These are phyloP conservation scores for Prosopocoilus inquinatus DNA, from an alignment of 2,888 invertebrate species.

Conservation along the genomic window DNA sequence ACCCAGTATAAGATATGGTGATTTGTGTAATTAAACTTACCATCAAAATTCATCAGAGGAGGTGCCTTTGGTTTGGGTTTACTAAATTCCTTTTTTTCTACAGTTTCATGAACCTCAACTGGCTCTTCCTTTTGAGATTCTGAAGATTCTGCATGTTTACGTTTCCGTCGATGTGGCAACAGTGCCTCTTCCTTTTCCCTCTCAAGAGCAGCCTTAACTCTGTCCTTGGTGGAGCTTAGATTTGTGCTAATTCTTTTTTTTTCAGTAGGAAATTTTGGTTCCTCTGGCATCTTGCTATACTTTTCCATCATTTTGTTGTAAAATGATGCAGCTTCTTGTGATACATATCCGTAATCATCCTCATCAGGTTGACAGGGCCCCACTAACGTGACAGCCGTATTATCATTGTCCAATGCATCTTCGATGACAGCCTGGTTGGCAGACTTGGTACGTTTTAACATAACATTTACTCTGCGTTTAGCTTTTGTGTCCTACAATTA, in stretches of 20 bases:
- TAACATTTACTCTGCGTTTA: slow-evolving; percentile 48
- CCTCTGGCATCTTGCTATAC: slow-evolving; percentile 70
- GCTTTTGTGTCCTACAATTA: slow-evolving; percentile 48
- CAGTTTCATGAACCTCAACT: slow-evolving; percentile 47
- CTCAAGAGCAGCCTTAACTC: slow-evolving; percentile 73
- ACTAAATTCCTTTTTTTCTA: slow-evolving; percentile 44
- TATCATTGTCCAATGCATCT: slow-evolving; percentile 75
- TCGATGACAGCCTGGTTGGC: slow-evolving; percentile 83
- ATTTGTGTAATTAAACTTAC: slow-evolving; percentile 22
- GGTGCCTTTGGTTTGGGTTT: slow-evolving; percentile 65
- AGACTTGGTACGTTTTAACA: slow-evolving; percentile 81
- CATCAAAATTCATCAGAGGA: slow-evolving; percentile 76
- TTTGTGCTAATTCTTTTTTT: slow-evolving; percentile 56
- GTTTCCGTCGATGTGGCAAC: slow-evolving; percentile 64
- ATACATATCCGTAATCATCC: slow-evolving; percentile 89
- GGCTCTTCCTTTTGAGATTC: slow-evolving; percentile 38
- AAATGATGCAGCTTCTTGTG: slow-evolving; percentile 75
- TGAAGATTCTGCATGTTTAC: slow-evolving; percentile 47
- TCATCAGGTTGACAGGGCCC: slow-evolving; percentile 82
- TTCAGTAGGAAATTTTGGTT: slow-evolving; percentile 65
- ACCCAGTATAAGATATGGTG: too few species aligned
- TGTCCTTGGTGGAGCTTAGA: slow-evolving; percentile 64
- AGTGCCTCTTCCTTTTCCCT: slow-evolving; percentile 71
- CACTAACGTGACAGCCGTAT: slow-evolving; percentile 71
- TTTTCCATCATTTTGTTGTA: slow-evolving; percentile 86